phyloP scores from a whole-genome alignment of 2,113 vertebrate genomes.

The Calidris pygmaea region DNA sequence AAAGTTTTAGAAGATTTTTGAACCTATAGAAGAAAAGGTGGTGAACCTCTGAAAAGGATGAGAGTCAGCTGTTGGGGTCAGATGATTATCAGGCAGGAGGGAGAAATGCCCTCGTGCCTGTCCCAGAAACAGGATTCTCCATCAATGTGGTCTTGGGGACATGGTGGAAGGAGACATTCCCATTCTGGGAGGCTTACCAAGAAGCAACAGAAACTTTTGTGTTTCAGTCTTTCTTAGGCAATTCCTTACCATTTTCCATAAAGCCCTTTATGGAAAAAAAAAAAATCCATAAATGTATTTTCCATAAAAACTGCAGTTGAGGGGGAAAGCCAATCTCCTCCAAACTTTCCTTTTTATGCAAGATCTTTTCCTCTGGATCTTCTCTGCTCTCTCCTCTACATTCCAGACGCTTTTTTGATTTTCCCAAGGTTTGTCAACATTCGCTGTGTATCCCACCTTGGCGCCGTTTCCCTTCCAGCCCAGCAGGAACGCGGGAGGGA shows the following conservation, averaged over 20 bases:
- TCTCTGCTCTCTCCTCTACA: background rate
- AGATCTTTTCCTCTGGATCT: background rate
- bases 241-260: background rate
- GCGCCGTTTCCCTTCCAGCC: background rate
- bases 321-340: background rate
- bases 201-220: background rate
- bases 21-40: background rate
- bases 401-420: background rate
- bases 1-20: background rate
- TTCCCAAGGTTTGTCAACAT: background rate
- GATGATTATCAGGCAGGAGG: background rate
- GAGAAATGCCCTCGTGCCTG: background rate
- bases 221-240: background rate
- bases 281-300: background rate
- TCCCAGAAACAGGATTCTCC: background rate
- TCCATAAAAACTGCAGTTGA: background rate
- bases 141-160: accelerated
- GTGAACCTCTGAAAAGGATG: background rate
- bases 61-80: background rate
- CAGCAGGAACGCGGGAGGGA: background rate
- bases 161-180: background rate
- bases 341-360: background rate
- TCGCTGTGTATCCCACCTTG: accelerated
- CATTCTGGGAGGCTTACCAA: background rate
- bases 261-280: no score